Evolutionary conservation across 2,888 invertebrate genomes (phyloP).

Genomic region (Agrotis exclamationis): DNA sequence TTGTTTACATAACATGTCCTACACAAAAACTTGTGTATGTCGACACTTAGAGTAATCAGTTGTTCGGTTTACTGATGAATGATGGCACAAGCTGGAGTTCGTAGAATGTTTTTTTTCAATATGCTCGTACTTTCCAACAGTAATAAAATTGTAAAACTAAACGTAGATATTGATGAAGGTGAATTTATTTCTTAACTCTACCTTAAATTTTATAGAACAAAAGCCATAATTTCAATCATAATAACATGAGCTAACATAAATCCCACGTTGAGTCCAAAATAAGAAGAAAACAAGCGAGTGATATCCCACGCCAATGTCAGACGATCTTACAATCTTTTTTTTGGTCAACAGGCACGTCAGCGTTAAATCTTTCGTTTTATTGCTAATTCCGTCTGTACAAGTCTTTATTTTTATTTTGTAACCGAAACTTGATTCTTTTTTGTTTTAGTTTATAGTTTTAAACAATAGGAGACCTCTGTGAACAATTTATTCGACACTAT

Average conservation of each 20-base stretch:
- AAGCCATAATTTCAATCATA: slow-evolving; percentile 15
- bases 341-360: slow-evolving; percentile 32
- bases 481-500: background rate
- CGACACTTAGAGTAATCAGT: slow-evolving; percentile 56
- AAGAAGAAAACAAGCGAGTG: slow-evolving; percentile 2
- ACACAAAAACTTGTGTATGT: slow-evolving; percentile 26
- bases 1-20: slow-evolving; percentile 46
- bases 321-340: slow-evolving; percentile 21
- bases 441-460: background rate
- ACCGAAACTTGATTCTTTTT: slow-evolving; percentile 4
- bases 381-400: slow-evolving; percentile 35
- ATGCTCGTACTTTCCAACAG: background rate
- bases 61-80: slow-evolving; percentile 34
- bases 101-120: background rate
- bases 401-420: slow-evolving; percentile 29
- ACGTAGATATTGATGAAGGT: background rate
- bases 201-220: slow-evolving; percentile 17
- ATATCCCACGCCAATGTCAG: slow-evolving; percentile 47
- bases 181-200: slow-evolving; percentile 2
- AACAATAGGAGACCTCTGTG: background rate
- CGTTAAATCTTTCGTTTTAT: slow-evolving; percentile 55
- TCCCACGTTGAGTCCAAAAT: slow-evolving; percentile 34
- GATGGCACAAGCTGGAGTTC: slow-evolving; percentile 22
- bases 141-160: background rate
- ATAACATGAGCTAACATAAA: slow-evolving; percentile 24